Percentiles rank a stretch among this genome's conserved stretches.
Conservation (phyloP, 1,140 invertebrate genomes). For the Nylanderia fulva region DNA sequence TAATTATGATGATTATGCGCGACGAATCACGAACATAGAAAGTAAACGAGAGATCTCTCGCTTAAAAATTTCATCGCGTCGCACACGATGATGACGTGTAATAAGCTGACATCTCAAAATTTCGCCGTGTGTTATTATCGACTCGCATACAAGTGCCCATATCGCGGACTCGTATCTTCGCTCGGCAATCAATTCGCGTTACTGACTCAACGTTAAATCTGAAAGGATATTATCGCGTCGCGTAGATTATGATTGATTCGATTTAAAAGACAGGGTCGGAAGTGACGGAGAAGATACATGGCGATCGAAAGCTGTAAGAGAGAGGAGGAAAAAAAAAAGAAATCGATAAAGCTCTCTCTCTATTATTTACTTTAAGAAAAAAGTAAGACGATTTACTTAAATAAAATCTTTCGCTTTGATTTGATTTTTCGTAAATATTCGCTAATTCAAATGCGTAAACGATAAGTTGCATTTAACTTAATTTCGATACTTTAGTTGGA, state of each 20-base stretch:
- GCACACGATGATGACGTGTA: not conserved
- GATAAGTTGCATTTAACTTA: not conserved
- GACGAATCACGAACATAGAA: slow-evolving; percentile 7
- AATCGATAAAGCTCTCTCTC: slow-evolving; percentile 15
- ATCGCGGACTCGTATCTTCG: not conserved
- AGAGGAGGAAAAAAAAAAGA: not conserved
- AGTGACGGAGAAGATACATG: slow-evolving; percentile 17
- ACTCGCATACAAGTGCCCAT: not conserved
- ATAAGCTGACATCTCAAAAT: slow-evolving; percentile 50
- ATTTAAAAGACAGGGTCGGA: slow-evolving; percentile 52
- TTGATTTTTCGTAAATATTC: not conserved
- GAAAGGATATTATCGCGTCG: slow-evolving; percentile 41
- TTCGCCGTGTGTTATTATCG: slow-evolving; percentile 22
- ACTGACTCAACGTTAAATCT: slow-evolving; percentile 53
- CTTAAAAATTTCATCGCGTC: slow-evolving; percentile 29
- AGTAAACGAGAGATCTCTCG: slow-evolving; percentile 42
- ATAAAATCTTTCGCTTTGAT: not conserved
- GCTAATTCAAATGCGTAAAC: not conserved
- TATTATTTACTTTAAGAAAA: not conserved
- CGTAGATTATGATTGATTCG: slow-evolving; percentile 57
- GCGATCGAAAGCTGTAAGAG: slow-evolving; percentile 1
- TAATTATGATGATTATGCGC: slow-evolving; percentile 34
- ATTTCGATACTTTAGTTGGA: not conserved
- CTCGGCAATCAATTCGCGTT: slow-evolving; percentile 52
- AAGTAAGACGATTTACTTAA: not conserved